These are phyloP conservation scores for Coilia nasus DNA, from an alignment of 2,797 vertebrate genomes.

Conservation along the genomic window DNA sequence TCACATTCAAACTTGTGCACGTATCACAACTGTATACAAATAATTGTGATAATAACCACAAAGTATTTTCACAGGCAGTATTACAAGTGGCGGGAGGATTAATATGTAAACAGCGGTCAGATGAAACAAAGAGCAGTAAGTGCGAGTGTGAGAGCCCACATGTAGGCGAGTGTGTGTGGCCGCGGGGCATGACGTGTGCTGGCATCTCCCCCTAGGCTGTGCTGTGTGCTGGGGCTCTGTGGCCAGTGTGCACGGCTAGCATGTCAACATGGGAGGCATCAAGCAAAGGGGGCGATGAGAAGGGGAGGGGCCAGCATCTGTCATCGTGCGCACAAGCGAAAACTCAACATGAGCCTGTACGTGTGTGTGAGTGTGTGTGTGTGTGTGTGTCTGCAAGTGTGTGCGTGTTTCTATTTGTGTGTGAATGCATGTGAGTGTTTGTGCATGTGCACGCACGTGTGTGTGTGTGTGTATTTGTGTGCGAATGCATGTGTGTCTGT, in stretches of 20 bases:
- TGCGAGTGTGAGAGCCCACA: conserved; percentile 39
- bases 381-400: background rate
- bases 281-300: conserved; percentile 66
- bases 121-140: conserved; percentile 2
- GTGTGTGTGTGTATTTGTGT: background rate
- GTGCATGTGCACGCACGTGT: background rate
- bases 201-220: background rate
- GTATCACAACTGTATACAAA: background rate
- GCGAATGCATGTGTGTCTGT: background rate
- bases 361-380: background rate
- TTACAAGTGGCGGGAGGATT: background rate
- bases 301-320: conserved; percentile 66
- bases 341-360: conserved; percentile 58
- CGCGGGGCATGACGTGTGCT: conserved; percentile 3
- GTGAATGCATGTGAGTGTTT: background rate
- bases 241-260: conserved; percentile 38
- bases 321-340: conserved; percentile 56
- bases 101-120: conserved; percentile 6
- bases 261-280: conserved; percentile 70
- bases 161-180: background rate
- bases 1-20: background rate
- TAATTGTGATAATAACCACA: background rate
- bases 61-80: background rate
- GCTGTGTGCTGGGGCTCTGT: background rate
- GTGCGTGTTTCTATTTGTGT: background rate